Conservation (phyloP, 2,888 invertebrate species). For the Camptogramma bilineatum region DNA sequence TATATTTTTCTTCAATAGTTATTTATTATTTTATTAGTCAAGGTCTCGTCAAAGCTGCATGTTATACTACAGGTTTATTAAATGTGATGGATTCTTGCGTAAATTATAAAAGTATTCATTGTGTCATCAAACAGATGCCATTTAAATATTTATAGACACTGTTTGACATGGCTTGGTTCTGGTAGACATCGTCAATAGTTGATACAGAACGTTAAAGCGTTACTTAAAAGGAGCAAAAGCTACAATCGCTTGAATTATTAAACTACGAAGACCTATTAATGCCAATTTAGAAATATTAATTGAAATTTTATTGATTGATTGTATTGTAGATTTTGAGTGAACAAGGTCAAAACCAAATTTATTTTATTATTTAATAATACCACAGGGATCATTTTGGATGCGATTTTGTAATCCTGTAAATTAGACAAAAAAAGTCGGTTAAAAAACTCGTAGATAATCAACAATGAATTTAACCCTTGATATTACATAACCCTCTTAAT, state of each 20-base stretch:
- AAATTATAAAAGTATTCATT: slow-evolving; percentile 34
- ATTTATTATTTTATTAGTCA: slow-evolving; percentile 17
- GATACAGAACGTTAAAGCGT: neutral
- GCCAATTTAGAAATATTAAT: neutral
- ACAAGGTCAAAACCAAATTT: neutral
- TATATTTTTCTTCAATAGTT: slow-evolving; percentile 4
- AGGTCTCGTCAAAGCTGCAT: slow-evolving; percentile 25
- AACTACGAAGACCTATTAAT: slow-evolving; percentile 3
- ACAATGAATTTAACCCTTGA: too few species aligned
- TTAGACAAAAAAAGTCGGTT: too few species aligned
- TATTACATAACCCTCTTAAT: too few species aligned
- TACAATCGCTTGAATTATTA: slow-evolving; percentile 10
- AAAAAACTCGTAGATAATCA: too few species aligned
- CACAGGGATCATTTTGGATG: neutral
- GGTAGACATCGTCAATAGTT: slow-evolving; percentile 26
- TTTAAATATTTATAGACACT: slow-evolving; percentile 38
- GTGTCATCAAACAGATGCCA: slow-evolving; percentile 39
- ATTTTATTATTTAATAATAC: neutral
- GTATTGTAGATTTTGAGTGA: neutral
- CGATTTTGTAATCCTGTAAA: neutral
- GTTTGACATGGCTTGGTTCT: slow-evolving; percentile 32
- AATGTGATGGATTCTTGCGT: slow-evolving; percentile 32
- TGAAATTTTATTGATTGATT: slow-evolving; percentile 15
- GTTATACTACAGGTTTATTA: slow-evolving; percentile 22
- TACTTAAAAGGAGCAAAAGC: slow-evolving; percentile 8